Base-by-base conservation (phyloP, 2,888 invertebrate species). In the Lysandra bellargus region DNA sequence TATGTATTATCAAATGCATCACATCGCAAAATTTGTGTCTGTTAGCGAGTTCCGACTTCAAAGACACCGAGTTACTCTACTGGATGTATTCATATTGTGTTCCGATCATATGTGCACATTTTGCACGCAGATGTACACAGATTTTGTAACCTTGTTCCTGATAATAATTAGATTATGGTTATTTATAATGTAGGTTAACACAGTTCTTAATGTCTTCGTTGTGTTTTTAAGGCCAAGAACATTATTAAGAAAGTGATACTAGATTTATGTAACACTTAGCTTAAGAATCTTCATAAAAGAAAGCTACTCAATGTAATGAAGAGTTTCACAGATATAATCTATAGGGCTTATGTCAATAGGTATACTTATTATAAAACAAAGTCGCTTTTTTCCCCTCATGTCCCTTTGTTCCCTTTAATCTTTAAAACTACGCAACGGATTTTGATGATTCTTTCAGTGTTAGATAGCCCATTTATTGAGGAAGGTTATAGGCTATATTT, bases 41-140 rank as follows among this genome's bases (percentile, higher is more conserved):
- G 57, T 57, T 3, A 57, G 14, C 57, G 57, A 57, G 14, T 57
- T 17, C 49, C 49, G 49, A 49, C 49, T 49, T 9, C 49, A 49
- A 57, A 17, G 4, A 57, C 4, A 14, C 4, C 12, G 57, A 57
- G 57, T 57, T 57, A 17, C 17, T 17, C 57, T 57, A 57, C 57
- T 57, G 57, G 17, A 4, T 57, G 57, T 57, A 57, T 57, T 4
- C 4, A 57, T 57, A 17, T 57, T 57, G 17, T 93, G 93, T 90
- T 88, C 84, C 85, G 83, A 84, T 84, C 87, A 86, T 91, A 91
- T 86, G 86, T 69, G 69, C 69, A 69, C 33, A 14, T 23, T 69
- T 88, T 90, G 87, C 83, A 85, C 83, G 86, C 92, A 92, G 91
- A 92, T 92, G 92, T 86, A 78, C 69, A 81, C 80, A 81, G 81